These are phyloP conservation scores for Botrylloides violaceus DNA, from an alignment of 23 tunicate species.

Conservation along the genomic window DNA sequence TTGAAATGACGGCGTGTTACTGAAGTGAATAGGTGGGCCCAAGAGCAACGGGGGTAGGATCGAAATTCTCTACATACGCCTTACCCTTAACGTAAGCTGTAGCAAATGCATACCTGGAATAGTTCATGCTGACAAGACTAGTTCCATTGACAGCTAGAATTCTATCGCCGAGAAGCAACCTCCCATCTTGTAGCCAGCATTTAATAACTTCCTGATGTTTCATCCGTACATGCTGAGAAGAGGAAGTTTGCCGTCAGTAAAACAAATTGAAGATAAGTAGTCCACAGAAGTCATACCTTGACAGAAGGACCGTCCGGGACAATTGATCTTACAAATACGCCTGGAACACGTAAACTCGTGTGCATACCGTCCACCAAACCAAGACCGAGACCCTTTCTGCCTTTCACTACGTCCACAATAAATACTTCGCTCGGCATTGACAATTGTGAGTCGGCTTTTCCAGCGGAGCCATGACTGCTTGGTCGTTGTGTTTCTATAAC, in stretches of 20 bases:
- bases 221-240: constrained; percentile 36
- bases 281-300: constrained; percentile 31
- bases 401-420: constrained; percentile 72
- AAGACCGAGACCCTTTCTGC: constrained; percentile 58
- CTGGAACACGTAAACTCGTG: constrained; percentile 45
- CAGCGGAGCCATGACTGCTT: not conserved
- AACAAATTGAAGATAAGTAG: not conserved
- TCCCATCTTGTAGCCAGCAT: constrained; percentile 86
- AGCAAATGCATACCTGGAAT: constrained; percentile 76
- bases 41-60: no score
- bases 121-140: constrained; percentile 61
- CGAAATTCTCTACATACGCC: no score
- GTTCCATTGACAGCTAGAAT: constrained; percentile 80
- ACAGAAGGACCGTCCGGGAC: constrained; percentile 59
- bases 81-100: no score
- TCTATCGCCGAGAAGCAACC: constrained; percentile 76
- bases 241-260: not conserved
- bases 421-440: constrained; percentile 78
- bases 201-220: constrained; percentile 76
- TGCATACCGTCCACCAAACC: constrained; percentile 72
- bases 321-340: constrained; percentile 81
- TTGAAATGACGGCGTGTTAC: no score
- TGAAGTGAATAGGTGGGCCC: no score
- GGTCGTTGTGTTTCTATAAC: not conserved
- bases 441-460: constrained; percentile 4